Percentiles rank a stretch among this genome's conserved stretches.
phyloP scores from a whole-genome alignment of 2,888 invertebrate genomes.

The Mythimna lalbum region DNA sequence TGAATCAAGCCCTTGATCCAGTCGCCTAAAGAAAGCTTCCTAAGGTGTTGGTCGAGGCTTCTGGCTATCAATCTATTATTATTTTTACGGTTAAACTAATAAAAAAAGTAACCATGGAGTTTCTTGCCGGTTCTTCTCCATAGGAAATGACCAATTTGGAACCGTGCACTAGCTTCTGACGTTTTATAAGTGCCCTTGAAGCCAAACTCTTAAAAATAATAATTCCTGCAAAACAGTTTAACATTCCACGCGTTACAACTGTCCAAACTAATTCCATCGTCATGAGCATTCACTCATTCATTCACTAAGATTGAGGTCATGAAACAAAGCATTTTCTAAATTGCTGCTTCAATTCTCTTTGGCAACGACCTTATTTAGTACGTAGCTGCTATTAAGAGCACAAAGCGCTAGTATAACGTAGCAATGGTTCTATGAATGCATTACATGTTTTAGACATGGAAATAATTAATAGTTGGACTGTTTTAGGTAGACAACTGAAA shows the following conservation, averaged over 20 bases:
- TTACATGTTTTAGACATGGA: constrained; percentile 14
- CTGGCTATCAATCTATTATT: too few species aligned
- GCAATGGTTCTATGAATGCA: constrained; percentile 27
- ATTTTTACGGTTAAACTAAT: too few species aligned
- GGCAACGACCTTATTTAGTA: constrained; percentile 58
- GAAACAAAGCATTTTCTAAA: constrained; percentile 60
- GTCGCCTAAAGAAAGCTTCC: too few species aligned
- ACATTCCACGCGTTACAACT: constrained; percentile 19
- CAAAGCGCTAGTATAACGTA: constrained; percentile 39
- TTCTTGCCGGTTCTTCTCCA: too few species aligned
- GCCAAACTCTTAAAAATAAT: background rate
- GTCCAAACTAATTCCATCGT: constrained; percentile 16
- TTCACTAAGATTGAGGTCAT: constrained; percentile 55
- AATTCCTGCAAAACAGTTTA: background rate
- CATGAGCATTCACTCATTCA: constrained; percentile 40
- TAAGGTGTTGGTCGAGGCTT: too few species aligned
- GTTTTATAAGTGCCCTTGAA: too few species aligned
- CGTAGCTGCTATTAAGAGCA: constrained; percentile 40
- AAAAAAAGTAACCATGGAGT: too few species aligned
- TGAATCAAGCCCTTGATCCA: too few species aligned
- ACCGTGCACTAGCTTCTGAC: too few species aligned
- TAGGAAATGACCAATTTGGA: too few species aligned
- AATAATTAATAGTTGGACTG: constrained; percentile 9
- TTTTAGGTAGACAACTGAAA: background rate
- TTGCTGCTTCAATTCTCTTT: constrained; percentile 60